A percentile compares a stretch with the other conserved stretches of the same genome.
These are phyloP conservation scores for Parasteatoda lunata DNA, from an alignment of 2,888 invertebrate genomes.

Conservation along the genomic window DNA sequence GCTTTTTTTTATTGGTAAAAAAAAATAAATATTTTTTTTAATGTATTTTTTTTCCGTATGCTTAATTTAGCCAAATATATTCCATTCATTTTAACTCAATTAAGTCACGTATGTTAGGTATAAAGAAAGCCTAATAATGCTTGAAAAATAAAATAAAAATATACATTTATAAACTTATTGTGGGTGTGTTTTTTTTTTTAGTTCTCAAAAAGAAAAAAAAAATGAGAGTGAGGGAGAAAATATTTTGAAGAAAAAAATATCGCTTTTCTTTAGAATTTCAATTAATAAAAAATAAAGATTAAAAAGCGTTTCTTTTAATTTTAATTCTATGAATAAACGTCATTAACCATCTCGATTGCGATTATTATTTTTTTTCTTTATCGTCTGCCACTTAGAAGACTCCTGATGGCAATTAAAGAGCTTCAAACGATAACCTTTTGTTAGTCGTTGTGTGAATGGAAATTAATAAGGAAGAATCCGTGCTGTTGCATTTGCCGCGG, in stretches of 20 bases:
- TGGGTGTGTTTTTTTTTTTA: slow-evolving; percentile 27
- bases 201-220: slow-evolving; percentile 4
- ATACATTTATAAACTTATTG: slow-evolving; percentile 40
- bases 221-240: slow-evolving; percentile 4
- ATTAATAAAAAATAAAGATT: slow-evolving; percentile 39
- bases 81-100: slow-evolving; percentile 54
- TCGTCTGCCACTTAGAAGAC: slow-evolving; percentile 51
- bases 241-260: slow-evolving; percentile 12
- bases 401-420: slow-evolving; percentile 63
- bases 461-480: slow-evolving; percentile 51
- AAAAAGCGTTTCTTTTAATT: slow-evolving; percentile 35
- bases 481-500: slow-evolving; percentile 55
- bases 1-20: slow-evolving; percentile 9
- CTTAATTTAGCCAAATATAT: slow-evolving; percentile 28
- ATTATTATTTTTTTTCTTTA: slow-evolving; percentile 36
- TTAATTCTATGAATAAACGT: slow-evolving; percentile 66
- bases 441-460: slow-evolving; percentile 54
- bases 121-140: slow-evolving; percentile 35
- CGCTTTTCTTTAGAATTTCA: slow-evolving; percentile 51
- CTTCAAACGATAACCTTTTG: slow-evolving; percentile 62
- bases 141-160: slow-evolving; percentile 37
- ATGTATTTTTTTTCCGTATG: slow-evolving; percentile 5
- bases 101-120: slow-evolving; percentile 55
- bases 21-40: not conserved
- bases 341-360: slow-evolving; percentile 57